phyloP scores from a whole-genome alignment of 2,888 invertebrate genomes.

The Pollenia angustigena region DNA sequence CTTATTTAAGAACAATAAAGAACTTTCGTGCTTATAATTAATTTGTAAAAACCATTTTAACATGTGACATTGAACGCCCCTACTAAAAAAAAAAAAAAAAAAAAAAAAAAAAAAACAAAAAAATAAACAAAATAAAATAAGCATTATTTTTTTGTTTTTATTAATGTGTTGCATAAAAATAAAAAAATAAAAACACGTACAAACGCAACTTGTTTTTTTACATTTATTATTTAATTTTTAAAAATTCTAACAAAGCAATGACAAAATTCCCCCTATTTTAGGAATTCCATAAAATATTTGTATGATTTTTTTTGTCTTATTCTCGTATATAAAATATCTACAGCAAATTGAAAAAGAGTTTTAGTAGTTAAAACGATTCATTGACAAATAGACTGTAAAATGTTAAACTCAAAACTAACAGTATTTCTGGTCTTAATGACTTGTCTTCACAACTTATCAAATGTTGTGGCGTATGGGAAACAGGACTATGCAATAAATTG shows the following conservation, averaged over 20 bases:
- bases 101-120: not conserved
- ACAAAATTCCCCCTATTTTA: slow-evolving; percentile 34
- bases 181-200: slow-evolving; percentile 21
- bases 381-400: slow-evolving; percentile 22
- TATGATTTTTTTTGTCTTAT: not conserved
- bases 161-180: not conserved
- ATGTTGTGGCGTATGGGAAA: not conserved
- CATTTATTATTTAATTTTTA: slow-evolving; percentile 7
- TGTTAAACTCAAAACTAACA: slow-evolving; percentile 31
- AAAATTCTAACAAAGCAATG: slow-evolving; percentile 23
- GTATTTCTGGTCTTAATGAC: not conserved
- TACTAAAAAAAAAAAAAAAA: not conserved
- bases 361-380: slow-evolving; percentile 25
- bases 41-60: not conserved
- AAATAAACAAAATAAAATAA: not conserved
- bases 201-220: slow-evolving; percentile 6
- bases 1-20: too few species aligned
- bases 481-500: slow-evolving; percentile 31
- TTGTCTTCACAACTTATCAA: not conserved
- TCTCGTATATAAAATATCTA: not conserved
- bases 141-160: slow-evolving; percentile 1
- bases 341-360: not conserved
- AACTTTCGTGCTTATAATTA: too few species aligned
- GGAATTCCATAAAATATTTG: not conserved
- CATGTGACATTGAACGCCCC: not conserved